phyloP scores from a whole-genome alignment of 2,113 vertebrate species.

The Odobenus rosmarus region DNA sequence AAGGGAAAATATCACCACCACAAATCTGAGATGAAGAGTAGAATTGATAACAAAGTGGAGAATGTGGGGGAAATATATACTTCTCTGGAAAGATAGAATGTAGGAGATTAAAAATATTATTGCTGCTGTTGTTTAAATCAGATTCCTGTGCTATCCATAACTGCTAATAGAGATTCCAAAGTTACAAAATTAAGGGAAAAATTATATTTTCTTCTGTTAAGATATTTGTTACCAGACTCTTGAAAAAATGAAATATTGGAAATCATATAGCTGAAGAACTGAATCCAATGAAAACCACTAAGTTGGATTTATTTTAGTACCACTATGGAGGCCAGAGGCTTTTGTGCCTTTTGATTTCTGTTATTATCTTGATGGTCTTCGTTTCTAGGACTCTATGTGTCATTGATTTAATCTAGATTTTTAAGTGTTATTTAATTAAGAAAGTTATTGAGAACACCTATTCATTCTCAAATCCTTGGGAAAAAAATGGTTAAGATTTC shows the following conservation, averaged over 20 bases:
- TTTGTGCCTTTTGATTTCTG: background rate
- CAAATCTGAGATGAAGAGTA: background rate
- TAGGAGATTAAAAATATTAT: background rate
- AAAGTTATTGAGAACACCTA: background rate
- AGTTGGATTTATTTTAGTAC: background rate
- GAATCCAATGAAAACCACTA: background rate
- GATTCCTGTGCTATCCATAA: background rate
- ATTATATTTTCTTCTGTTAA: background rate
- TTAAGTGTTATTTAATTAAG: background rate
- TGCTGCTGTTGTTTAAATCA: background rate
- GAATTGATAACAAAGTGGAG: background rate
- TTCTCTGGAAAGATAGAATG: background rate
- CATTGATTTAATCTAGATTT: background rate
- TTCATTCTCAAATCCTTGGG: background rate
- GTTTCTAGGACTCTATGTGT: background rate
- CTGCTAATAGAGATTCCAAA: background rate
- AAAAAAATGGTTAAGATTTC: background rate
- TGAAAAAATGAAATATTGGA: conserved; percentile 5
- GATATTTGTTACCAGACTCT: background rate
- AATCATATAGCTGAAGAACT: background rate
- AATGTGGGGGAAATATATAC: background rate
- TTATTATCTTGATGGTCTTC: background rate
- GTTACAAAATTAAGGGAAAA: background rate
- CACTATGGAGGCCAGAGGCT: background rate
- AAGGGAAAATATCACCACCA: background rate